Base-by-base conservation (phyloP, 2,888 invertebrate genomes). In the Aradus depressus region DNA sequence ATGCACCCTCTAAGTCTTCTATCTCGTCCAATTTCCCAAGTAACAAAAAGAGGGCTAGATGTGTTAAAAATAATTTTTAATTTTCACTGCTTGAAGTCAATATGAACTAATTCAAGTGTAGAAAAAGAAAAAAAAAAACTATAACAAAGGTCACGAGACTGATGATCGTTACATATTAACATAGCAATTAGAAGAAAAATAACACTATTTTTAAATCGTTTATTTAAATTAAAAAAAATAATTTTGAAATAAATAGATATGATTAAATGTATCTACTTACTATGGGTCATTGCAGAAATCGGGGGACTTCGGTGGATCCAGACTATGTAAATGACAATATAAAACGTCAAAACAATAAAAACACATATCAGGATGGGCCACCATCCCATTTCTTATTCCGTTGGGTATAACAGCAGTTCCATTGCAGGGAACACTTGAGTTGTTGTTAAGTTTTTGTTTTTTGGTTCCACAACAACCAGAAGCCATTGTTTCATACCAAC, bases 331-430 rank as follows among this genome's bases (percentile, higher is more conserved):
- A 73, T 95, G 90, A 71, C 84, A 82, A 72, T 93, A 87, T 60
- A 98, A 81, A 63, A 96, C 93, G 74, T 98, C 97, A 76, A 97
- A 98, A 79, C 98, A 98, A 75, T 88, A 97, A 76, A 87, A 90
- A 69, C 93, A 93, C 97, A 98, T 98, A 70, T 96, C 95, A 58
- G 86, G 84, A 68, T 83, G 80, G 62, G 88, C 90, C 61, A 92
- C 84, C 67, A 71, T 68, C 50, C 72, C 71, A 62, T 75, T 44
- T 65, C 63, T 67, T 23, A 55, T 47, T 39, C 55, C 55, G 26
- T 52, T 55, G 6, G 52, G 50, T 23, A 50, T 50, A 41, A 55
- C 38, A 19, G 50, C 41, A 21, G 55, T 52, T 68, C 78, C 75
- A 62, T 78, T 77, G 65, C 76, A 72, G 61, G 71, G 71, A 62